phyloP scores from a whole-genome alignment of 1,140 invertebrate species.

The Tenebrio molitor region DNA sequence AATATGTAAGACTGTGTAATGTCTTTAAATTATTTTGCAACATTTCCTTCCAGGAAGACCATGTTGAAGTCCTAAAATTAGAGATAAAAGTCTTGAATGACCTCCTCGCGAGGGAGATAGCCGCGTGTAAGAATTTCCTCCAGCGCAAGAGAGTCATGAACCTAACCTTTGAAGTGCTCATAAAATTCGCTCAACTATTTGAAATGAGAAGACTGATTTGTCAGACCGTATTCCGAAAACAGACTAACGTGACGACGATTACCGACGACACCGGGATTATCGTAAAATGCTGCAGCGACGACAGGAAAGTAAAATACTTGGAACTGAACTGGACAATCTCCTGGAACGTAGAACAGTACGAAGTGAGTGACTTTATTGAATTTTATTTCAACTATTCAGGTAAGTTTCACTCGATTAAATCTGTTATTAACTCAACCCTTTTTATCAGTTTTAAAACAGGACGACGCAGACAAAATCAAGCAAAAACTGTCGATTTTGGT shows the following conservation, averaged over 20 bases:
- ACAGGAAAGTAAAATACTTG: not conserved
- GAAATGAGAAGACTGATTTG: constrained; percentile 44
- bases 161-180: constrained; percentile 19
- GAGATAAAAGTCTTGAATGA: constrained; percentile 23
- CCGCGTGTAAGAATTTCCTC: constrained; percentile 35
- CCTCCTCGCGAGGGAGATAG: constrained; percentile 2
- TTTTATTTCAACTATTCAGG: constrained; percentile 43
- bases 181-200: constrained; percentile 30
- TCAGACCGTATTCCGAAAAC: constrained; percentile 24
- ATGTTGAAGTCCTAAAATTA: constrained; percentile 44
- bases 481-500: constrained; percentile 11
- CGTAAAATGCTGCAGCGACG: constrained; percentile 20
- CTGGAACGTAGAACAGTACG: constrained; percentile 32
- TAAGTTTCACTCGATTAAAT: constrained; percentile 21
- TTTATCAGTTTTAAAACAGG: constrained; percentile 9
- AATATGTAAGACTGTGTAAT: constrained; percentile 36
- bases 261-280: not conserved
- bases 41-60: constrained; percentile 20
- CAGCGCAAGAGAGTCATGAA: constrained; percentile 44
- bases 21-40: not conserved
- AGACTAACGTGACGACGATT: not conserved
- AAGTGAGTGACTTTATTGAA: constrained; percentile 39
- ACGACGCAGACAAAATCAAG: not conserved
- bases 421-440: too few species aligned
- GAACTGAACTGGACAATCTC: constrained; percentile 34